Percentiles rank a stretch among this genome's conserved stretches.
phyloP scores from a whole-genome alignment of 2,888 invertebrate species.

The Aleiodes alternator region DNA sequence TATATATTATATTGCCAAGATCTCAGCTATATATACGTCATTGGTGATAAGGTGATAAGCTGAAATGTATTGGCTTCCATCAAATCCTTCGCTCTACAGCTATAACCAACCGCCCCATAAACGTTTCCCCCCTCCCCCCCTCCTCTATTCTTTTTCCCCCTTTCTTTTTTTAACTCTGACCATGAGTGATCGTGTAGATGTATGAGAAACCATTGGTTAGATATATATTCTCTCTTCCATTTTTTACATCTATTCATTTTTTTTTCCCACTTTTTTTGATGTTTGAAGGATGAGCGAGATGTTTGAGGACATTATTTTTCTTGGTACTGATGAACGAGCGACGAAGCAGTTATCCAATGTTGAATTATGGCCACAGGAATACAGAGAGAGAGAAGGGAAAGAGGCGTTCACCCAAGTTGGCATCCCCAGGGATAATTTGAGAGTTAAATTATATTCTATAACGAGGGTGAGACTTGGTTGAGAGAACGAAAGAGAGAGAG shows the following conservation, averaged over 20 bases:
- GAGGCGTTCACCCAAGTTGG: slow-evolving; percentile 5
- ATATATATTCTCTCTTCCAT: slow-evolving; percentile 1
- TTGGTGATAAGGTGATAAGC: slow-evolving; percentile 75
- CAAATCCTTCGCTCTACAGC: slow-evolving; percentile 73
- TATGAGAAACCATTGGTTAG: slow-evolving; percentile 17
- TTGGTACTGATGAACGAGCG: slow-evolving; percentile 20
- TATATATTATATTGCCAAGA: not conserved
- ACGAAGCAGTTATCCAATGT: slow-evolving; percentile 31
- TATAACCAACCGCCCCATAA: slow-evolving; percentile 68
- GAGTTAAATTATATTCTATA: slow-evolving; percentile 36
- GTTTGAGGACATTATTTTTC: slow-evolving; percentile 30
- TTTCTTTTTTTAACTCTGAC: slow-evolving; percentile 23
- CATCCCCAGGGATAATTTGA: slow-evolving; percentile 31
- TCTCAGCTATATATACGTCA: slow-evolving; percentile 47
- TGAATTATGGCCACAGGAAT: slow-evolving; percentile 19
- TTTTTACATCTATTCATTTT: not conserved
- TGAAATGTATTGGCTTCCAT: slow-evolving; percentile 74
- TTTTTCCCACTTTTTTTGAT: not conserved
- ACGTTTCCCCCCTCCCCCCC: slow-evolving; percentile 57
- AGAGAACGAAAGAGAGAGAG: no score
- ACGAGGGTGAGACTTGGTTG: slow-evolving; percentile 26
- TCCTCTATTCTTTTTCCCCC: not conserved
- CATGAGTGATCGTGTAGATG: slow-evolving; percentile 1
- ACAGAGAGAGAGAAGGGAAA: not conserved
- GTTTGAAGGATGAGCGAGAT: not conserved